Evolutionary conservation across 2,113 vertebrate species (phyloP), one percentile per base, ranked within the genome.

Genomic region (Heterotilapia buettikoferi): DNA sequence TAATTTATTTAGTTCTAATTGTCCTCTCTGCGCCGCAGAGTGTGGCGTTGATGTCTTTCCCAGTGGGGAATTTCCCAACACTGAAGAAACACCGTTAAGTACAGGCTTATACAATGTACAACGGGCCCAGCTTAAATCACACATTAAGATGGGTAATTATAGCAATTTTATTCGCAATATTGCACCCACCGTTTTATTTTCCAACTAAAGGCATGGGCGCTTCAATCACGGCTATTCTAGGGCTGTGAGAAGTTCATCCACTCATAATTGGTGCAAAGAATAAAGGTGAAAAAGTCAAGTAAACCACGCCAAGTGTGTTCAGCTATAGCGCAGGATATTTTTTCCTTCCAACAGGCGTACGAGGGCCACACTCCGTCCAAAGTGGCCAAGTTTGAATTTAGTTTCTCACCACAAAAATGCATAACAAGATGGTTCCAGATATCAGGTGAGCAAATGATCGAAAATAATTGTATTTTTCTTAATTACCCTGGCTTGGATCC

Each of bases 31-130:
- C 85, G 82, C 83, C 52, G 18, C 50, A 19, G 85, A 85, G 85
- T 56, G 83, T 57, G n/a, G 63, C 66, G 85, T 80, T 86, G 89
- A 87, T 89, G 89, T 90, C 89, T 88, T 90, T 85, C 85, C 71
- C 87, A 24, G 78, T 57, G 43, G 86, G 92, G 85, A 85, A 89
- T 92, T 88, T 92, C 91, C 91, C 82, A 92, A 82, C 88, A 76
- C 81, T 84, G 85, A 71, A 91, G 63, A 76, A 56, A 66, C 86
- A 5, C 80, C 82, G 76, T 29, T 52, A 76, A 81, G 56, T 50
- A 40, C 40, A 38, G 38, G 47, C 89, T 36, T 13, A 43, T 16
- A 52, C 80, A 86, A 38, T 54, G 18, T 54, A 31, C 82, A 86
- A 43, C 29, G 84, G 80, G 79, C 90, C 78, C 33, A 10, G 31